Percentiles rank a stretch among this genome's conserved stretches.
phyloP scores from a whole-genome alignment of 2,888 invertebrate species.

The Willowsia nigromaculata region DNA sequence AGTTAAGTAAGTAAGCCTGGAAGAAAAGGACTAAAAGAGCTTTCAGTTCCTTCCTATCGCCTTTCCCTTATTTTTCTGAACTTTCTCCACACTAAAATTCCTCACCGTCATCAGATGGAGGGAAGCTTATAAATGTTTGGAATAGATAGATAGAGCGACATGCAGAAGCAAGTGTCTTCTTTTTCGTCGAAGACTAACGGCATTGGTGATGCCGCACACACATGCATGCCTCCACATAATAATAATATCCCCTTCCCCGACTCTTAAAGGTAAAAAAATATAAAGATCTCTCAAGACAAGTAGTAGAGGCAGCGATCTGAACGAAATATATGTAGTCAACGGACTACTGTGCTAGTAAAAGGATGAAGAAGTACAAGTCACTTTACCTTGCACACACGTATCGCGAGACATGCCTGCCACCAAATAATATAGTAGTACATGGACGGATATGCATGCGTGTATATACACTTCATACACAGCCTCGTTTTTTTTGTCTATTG shows the following conservation, averaged over 20 bases:
- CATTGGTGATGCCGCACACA: constrained; percentile 53
- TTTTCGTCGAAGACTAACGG: constrained; percentile 20
- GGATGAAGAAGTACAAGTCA: constrained; percentile 15
- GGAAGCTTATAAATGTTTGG: constrained; percentile 38
- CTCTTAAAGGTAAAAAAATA: constrained; percentile 22
- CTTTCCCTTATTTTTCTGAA: constrained; percentile 58
- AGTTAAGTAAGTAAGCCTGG: constrained; percentile 47
- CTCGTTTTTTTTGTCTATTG: constrained; percentile 51
- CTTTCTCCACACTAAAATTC: constrained; percentile 14
- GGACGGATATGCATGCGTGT: neutral
- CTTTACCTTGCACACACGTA: neutral
- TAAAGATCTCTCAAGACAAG: constrained; percentile 26
- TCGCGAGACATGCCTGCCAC: neutral
- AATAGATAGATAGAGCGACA: constrained; percentile 14
- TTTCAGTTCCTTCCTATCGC: constrained; percentile 60
- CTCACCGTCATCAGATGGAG: constrained; percentile 26
- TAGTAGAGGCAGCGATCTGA: neutral
- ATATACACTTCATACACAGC: neutral
- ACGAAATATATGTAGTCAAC: neutral
- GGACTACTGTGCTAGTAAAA: no score
- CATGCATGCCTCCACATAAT: constrained; percentile 50
- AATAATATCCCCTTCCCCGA: constrained; percentile 43
- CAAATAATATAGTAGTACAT: neutral
- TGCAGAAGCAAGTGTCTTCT: constrained; percentile 39
- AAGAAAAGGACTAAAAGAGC: constrained; percentile 58